Percentiles rank a stretch among this genome's conserved stretches.
Evolutionary conservation across 64 coral and sea anemone genomes (phyloP).

Genomic region (Exaiptasia diaphana): DNA sequence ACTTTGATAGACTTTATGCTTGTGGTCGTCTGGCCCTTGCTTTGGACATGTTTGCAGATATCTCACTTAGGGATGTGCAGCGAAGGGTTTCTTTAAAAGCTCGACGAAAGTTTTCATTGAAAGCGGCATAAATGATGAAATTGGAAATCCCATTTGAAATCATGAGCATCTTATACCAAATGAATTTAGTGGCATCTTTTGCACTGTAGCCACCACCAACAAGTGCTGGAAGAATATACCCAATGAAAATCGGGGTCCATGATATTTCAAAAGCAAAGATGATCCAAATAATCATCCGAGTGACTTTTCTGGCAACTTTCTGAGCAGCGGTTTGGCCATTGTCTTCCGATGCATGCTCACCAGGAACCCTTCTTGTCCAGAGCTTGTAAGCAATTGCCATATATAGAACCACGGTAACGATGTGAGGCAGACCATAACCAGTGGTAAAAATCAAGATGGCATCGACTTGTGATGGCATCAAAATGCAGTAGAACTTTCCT

Average conservation of each 20-base stretch:
- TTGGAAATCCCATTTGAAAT: not conserved
- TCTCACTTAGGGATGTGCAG: not conserved
- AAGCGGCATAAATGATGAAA: not conserved
- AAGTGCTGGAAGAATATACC: not conserved
- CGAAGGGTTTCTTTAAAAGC: not conserved
- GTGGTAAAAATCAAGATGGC: not conserved
- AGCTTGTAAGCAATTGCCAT: slow-evolving; percentile 14
- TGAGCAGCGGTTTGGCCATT: not conserved
- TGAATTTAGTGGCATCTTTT: not conserved
- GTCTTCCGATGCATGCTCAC: not conserved
- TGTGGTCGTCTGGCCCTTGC: too few relatives aligned
- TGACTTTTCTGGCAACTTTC: slow-evolving; percentile 14
- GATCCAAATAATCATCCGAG: slow-evolving; percentile 1
- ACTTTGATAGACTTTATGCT: too few relatives aligned
- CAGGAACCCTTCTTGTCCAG: slow-evolving; percentile 26
- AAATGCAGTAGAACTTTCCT: not conserved
- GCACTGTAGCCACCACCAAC: not conserved
- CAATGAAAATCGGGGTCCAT: not conserved
- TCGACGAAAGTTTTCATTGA: not conserved
- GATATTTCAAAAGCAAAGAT: not conserved
- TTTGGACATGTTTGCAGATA: too few relatives aligned
- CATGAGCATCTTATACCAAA: not conserved
- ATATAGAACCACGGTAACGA: not conserved
- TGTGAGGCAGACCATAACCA: not conserved
- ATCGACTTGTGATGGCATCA: not conserved